These are phyloP conservation scores for Neofelis nebulosa DNA, from an alignment of 2,113 vertebrate genomes.

Conservation along the genomic window DNA sequence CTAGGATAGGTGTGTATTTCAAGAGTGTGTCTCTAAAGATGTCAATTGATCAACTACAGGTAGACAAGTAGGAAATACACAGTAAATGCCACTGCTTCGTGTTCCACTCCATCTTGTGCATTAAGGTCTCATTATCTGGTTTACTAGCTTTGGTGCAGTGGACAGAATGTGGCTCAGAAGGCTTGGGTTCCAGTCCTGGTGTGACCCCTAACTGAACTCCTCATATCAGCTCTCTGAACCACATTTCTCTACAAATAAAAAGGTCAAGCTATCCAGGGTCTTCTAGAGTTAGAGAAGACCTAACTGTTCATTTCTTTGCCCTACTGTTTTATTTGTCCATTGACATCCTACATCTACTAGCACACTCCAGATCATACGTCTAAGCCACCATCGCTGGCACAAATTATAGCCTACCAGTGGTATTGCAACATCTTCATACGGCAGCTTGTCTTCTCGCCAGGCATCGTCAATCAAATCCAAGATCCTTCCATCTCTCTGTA, in stretches of 20 bases:
- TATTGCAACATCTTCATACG: constrained; percentile 97
- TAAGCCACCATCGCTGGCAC: not conserved
- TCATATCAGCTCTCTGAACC: not conserved
- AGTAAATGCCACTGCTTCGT: not conserved
- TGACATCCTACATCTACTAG: not conserved
- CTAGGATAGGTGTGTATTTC: not conserved
- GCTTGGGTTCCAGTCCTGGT: not conserved
- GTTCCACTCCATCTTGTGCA: not conserved
- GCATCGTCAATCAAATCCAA: constrained; percentile 97
- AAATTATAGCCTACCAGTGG: constrained; percentile 90
- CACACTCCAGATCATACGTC: not conserved
- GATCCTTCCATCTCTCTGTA: constrained; percentile 96
- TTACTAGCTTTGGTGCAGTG: not conserved
- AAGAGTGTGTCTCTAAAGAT: constrained; percentile 18
- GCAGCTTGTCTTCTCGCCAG: constrained; percentile 96
- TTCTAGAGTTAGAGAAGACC: not conserved
- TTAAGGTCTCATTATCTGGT: not conserved
- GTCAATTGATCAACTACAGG: not conserved
- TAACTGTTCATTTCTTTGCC: not conserved
- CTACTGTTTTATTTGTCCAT: not conserved
- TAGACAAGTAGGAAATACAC: not conserved
- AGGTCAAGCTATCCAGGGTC: not conserved
- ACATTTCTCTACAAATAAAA: not conserved
- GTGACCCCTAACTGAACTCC: not conserved
- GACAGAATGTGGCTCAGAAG: not conserved